These are phyloP conservation scores for Campoplex nolae DNA, from an alignment of 2,888 invertebrate genomes.

Conservation along the genomic window DNA sequence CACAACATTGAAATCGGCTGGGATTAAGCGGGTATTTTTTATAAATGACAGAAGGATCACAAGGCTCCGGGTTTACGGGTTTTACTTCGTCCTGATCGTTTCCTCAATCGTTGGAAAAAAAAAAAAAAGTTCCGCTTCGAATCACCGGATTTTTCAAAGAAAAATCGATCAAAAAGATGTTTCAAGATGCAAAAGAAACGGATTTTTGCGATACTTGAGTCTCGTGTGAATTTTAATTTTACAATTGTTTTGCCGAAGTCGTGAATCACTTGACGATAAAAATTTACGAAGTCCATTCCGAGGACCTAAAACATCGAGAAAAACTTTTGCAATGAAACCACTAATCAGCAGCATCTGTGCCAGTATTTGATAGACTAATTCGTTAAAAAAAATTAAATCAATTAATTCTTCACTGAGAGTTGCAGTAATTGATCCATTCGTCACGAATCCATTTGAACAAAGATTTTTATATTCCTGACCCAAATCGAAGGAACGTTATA, in stretches of 20 bases:
- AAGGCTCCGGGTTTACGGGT: background rate
- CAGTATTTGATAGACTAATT: background rate
- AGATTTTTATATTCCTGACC: background rate
- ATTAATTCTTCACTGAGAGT: background rate
- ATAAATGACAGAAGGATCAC: background rate
- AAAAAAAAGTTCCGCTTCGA: background rate
- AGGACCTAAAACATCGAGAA: background rate
- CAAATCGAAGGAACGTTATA: background rate
- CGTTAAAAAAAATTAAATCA: background rate
- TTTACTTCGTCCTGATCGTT: constrained; percentile 17
- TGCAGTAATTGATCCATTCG: background rate
- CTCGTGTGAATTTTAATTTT: too few relatives aligned
- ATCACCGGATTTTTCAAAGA: background rate
- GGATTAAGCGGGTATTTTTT: constrained; percentile 18
- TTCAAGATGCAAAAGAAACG: too few relatives aligned
- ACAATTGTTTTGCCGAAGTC: background rate
- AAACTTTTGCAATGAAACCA: too few relatives aligned
- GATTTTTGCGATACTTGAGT: too few relatives aligned
- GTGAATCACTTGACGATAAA: background rate
- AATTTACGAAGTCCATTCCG: background rate
- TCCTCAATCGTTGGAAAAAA: background rate
- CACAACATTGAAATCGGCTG: constrained; percentile 22
- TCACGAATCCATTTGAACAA: background rate
- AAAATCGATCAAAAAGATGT: too few relatives aligned
- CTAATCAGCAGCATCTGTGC: too few relatives aligned